Evolutionary conservation across 2,113 vertebrate species (phyloP).

Genomic region (Synchiropus splendidus): DNA sequence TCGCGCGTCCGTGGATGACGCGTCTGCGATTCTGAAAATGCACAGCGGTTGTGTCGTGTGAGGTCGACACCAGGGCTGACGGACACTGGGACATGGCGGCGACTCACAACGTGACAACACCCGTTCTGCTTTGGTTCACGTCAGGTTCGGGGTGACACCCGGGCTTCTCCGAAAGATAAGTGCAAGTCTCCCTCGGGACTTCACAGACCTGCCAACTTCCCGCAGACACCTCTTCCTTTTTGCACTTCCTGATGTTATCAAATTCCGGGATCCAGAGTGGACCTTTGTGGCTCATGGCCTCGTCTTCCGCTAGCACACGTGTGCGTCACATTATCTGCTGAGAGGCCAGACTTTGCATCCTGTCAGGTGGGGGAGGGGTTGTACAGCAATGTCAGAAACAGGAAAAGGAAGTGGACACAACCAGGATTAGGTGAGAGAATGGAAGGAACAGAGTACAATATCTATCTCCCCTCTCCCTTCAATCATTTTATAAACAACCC

Average conservation of each 20-base stretch:
- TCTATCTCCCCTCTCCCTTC: conserved; percentile 42
- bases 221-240: conserved; percentile 65
- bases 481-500: conserved; percentile 47
- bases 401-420: conserved; percentile 69
- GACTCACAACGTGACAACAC: conserved; percentile 9
- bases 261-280: conserved; percentile 58
- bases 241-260: conserved; percentile 68
- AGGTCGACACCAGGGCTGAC: too few species aligned
- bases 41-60: neutral
- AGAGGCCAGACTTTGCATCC: conserved; percentile 70
- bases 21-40: neutral
- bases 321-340: conserved; percentile 77
- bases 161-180: conserved; percentile 52
- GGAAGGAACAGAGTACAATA: conserved; percentile 60
- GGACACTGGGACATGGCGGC: neutral
- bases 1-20: too few species aligned
- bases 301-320: conserved; percentile 70
- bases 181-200: conserved; percentile 44
- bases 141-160: conserved; percentile 32
- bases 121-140: conserved; percentile 15
- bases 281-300: conserved; percentile 69
- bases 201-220: conserved; percentile 56
- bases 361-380: conserved; percentile 50
- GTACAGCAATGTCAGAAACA: conserved; percentile 52
- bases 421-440: conserved; percentile 59